A percentile compares a stretch with the other conserved stretches of the same genome.
Evolutionary conservation across 2,888 invertebrate genomes (phyloP).

Genomic region (Dichetophora obliterata): DNA sequence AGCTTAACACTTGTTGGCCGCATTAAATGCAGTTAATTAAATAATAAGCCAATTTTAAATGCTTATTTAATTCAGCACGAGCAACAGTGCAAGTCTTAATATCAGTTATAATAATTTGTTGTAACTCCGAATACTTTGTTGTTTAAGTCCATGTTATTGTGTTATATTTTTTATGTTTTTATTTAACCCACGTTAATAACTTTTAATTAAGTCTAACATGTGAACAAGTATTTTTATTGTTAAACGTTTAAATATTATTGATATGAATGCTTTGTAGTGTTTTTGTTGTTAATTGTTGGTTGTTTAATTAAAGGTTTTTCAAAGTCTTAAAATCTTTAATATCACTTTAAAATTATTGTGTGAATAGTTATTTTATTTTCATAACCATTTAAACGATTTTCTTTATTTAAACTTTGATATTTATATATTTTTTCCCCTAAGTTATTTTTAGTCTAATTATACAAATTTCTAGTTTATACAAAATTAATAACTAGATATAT

Average conservation of each 20-base stretch:
- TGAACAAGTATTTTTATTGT: neutral
- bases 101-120: too few relatives aligned
- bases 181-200: neutral
- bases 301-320: neutral
- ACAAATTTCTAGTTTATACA: too few relatives aligned
- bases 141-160: neutral
- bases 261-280: neutral
- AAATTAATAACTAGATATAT: too few relatives aligned
- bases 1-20: conserved; percentile 30
- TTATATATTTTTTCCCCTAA: too few relatives aligned
- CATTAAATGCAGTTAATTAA: conserved; percentile 12
- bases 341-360: conserved; percentile 1
- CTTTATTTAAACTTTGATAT: neutral
- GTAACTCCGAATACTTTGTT: neutral
- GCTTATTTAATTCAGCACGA: too few relatives aligned
- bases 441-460: too few relatives aligned
- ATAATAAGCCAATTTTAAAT: neutral
- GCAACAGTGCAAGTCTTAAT: too few relatives aligned
- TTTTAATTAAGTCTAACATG: neutral
- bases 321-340: neutral
- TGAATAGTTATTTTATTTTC: neutral
- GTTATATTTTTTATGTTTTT: too few relatives aligned
- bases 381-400: neutral
- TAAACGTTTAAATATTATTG: neutral
- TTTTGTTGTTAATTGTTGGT: neutral